Percentiles rank a stretch among this genome's conserved stretches.
phyloP scores from a whole-genome alignment of 2,113 vertebrate genomes.

The Oncorhynchus keta region DNA sequence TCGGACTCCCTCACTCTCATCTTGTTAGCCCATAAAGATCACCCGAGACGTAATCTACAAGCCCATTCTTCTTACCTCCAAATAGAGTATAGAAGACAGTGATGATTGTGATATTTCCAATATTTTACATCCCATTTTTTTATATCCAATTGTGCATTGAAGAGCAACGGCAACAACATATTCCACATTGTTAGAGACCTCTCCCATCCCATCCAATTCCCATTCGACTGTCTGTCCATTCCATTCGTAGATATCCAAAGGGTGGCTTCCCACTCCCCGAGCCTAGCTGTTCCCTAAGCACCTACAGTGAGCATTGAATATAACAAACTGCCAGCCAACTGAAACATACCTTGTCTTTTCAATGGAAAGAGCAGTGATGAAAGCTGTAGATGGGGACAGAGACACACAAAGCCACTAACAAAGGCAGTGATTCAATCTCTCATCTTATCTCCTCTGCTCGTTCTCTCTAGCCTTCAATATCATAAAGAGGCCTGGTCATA shows the following conservation, averaged over 20 bases:
- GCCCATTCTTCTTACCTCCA: background rate
- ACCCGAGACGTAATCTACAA: background rate
- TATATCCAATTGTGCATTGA: background rate
- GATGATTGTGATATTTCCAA: background rate
- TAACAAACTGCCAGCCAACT: conserved; percentile 48
- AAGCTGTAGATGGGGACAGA: conserved; percentile 65
- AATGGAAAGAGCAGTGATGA: conserved; percentile 54
- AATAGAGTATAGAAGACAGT: background rate
- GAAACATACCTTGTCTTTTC: conserved; percentile 66
- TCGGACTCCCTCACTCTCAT: background rate
- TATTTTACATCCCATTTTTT: background rate
- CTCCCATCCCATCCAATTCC: background rate
- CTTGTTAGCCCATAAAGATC: background rate
- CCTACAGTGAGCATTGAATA: conserved; percentile 48
- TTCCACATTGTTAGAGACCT: conserved; percentile 30
- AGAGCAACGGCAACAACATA: conserved; percentile 12
- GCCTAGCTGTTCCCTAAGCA: conserved; percentile 32
- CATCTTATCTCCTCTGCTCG: conserved; percentile 50
- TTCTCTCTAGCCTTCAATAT: conserved; percentile 24
- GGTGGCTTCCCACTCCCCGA: background rate
- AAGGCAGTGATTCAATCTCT: conserved; percentile 61
- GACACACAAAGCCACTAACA: conserved; percentile 51
- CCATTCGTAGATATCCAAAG: conserved; percentile 7
- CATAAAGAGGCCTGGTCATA: conserved; percentile 29
- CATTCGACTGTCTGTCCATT: background rate